Conservation (phyloP, 2,797 vertebrate species). For the Melanotaenia nigrans region DNA sequence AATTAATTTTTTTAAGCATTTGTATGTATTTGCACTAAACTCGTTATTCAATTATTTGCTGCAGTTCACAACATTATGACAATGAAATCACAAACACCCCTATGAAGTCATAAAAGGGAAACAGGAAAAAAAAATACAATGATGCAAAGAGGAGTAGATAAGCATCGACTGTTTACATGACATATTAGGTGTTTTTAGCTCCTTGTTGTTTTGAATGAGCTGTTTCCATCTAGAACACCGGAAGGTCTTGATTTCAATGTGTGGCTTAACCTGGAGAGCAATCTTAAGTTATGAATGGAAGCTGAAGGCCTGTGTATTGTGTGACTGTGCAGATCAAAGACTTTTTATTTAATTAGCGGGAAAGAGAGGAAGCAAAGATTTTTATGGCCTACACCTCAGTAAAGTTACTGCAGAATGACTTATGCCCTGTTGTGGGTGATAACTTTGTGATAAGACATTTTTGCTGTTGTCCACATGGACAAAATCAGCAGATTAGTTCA, state of each 20-base stretch:
- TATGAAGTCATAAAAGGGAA: not conserved
- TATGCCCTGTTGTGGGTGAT: constrained; percentile 11
- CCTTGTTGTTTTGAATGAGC: constrained; percentile 10
- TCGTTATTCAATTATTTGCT: not conserved
- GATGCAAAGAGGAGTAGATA: not conserved
- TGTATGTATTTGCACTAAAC: not conserved
- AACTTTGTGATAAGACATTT: constrained; percentile 1
- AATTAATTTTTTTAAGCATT: not conserved
- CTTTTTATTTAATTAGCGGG: constrained; percentile 58
- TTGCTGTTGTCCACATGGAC: not conserved
- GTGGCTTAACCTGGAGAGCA: constrained; percentile 20
- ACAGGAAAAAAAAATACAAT: not conserved
- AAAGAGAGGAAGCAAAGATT: constrained; percentile 55
- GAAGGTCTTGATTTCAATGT: constrained; percentile 32
- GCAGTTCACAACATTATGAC: not conserved
- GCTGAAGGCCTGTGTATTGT: constrained; percentile 50
- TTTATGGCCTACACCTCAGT: constrained; percentile 36
- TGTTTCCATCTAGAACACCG: constrained; percentile 20
- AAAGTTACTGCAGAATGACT: constrained; percentile 29
- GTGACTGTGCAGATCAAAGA: constrained; percentile 55
- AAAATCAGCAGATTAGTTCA: not conserved
- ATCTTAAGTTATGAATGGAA: constrained; percentile 63
- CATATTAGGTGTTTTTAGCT: not conserved
- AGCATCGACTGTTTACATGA: not conserved
- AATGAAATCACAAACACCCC: not conserved